Conservation (phyloP, 1,140 invertebrate species). For the Polypedilum vanderplanki region DNA sequence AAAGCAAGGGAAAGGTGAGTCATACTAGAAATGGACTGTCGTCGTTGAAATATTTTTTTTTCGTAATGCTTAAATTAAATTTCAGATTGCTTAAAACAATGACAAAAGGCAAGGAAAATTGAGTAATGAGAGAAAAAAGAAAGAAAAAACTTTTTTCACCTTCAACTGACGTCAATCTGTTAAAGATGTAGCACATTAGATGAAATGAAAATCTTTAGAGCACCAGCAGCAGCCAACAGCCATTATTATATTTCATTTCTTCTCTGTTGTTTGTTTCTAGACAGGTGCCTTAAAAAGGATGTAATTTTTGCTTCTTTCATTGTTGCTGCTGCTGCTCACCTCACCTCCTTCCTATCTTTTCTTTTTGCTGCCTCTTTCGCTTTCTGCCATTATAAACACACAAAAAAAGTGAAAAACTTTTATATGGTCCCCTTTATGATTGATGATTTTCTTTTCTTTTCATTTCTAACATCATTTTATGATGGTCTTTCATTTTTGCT, state of each 20-base stretch:
- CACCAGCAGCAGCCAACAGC: background rate
- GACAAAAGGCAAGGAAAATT: background rate
- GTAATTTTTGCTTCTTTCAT: background rate
- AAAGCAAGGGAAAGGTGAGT: background rate
- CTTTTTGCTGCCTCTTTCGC: background rate
- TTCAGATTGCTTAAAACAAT: no score
- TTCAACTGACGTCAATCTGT: background rate
- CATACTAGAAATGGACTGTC: background rate
- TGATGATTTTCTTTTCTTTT: conserved; percentile 13
- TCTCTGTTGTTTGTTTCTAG: background rate
- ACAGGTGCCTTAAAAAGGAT: background rate
- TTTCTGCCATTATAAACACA: background rate
- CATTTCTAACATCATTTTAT: background rate
- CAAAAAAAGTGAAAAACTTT: background rate
- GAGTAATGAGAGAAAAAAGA: background rate
- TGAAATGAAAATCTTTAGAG: conserved; percentile 1
- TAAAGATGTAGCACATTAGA: conserved; percentile 12
- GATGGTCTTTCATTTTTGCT: background rate
- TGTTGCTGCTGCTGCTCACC: no score
- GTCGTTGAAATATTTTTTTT: no score
- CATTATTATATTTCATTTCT: background rate
- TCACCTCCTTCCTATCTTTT: background rate
- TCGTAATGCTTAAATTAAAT: no score
- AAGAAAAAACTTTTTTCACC: background rate
- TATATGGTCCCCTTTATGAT: conserved; percentile 12